A percentile compares a stretch with the other conserved stretches of the same genome.
These are phyloP conservation scores for Pomatostomus ruficeps DNA, from an alignment of 2,113 vertebrate species.

Conservation along the genomic window DNA sequence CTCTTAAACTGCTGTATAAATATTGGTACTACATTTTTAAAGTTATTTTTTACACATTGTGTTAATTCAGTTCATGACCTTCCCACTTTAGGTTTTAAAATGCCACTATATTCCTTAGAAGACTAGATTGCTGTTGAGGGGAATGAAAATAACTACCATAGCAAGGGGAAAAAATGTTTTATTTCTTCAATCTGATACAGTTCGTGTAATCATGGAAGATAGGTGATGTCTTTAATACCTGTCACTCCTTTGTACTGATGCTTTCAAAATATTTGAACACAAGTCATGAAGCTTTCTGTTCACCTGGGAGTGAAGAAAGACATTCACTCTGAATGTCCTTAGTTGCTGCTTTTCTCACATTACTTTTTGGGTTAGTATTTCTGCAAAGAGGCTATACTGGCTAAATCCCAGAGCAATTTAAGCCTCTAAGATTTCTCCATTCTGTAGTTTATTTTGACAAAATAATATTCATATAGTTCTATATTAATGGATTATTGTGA, in stretches of 20 bases:
- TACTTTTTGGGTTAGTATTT: background rate
- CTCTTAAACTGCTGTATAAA: background rate
- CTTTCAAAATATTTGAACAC: conserved; percentile 21
- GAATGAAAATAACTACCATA: background rate
- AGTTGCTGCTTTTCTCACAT: background rate
- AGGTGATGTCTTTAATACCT: background rate
- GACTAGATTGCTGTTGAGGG: background rate
- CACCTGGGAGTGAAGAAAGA: background rate
- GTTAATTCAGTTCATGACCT: background rate
- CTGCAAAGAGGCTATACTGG: background rate
- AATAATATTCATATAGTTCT: background rate
- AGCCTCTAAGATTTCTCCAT: background rate
- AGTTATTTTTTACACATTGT: background rate
- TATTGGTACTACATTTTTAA: background rate
- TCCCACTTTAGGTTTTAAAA: background rate
- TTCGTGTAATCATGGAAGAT: background rate
- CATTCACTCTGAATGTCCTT: background rate
- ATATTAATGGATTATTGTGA: background rate
- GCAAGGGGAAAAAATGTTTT: background rate
- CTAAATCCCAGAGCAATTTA: conserved; percentile 8
- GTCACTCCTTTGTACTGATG: background rate
- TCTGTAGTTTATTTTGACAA: background rate
- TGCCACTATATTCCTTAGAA: background rate
- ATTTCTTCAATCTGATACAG: background rate
- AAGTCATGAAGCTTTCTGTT: background rate